Evolutionary conservation across 2,797 vertebrate genomes (phyloP).

Genomic region (Acanthis flammea): DNA sequence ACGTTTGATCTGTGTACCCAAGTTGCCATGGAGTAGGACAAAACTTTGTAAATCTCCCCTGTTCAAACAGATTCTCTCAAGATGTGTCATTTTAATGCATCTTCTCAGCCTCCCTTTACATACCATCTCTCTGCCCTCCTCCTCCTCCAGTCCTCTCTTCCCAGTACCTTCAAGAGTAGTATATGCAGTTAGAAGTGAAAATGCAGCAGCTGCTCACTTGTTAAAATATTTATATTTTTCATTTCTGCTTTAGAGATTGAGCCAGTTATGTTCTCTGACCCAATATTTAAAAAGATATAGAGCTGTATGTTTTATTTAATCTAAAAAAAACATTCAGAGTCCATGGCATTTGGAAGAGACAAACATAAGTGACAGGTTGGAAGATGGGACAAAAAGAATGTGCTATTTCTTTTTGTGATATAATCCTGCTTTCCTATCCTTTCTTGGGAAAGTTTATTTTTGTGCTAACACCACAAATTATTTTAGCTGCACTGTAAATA

Average conservation of each 20-base stretch:
- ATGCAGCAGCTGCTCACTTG: not conserved
- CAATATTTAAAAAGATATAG: not conserved
- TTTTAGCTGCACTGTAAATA: constrained; percentile 12
- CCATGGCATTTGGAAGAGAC: not conserved
- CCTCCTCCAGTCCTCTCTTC: not conserved
- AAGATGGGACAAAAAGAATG: not conserved
- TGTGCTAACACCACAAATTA: constrained; percentile 1
- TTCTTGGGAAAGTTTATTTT: constrained; percentile 12
- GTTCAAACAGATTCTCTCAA: constrained; percentile 47
- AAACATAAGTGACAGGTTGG: constrained; percentile 10
- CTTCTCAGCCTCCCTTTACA: not conserved
- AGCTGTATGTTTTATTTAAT: not conserved
- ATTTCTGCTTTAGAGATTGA: not conserved
- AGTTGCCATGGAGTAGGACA: constrained; percentile 63
- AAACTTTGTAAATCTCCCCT: constrained; percentile 38
- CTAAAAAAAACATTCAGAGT: not conserved
- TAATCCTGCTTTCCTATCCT: not conserved
- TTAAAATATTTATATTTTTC: constrained; percentile 49
- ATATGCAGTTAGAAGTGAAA: not conserved
- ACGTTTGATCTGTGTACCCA: constrained; percentile 13
- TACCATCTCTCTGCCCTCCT: not conserved
- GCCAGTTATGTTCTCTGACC: not conserved
- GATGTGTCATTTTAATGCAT: constrained; percentile 8
- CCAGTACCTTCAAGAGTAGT: not conserved
- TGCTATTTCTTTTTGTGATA: not conserved